A percentile compares a stretch with the other conserved stretches of the same genome.
These are phyloP conservation scores for Cichladusa arquata DNA, from an alignment of 2,113 vertebrate species.

Conservation along the genomic window DNA sequence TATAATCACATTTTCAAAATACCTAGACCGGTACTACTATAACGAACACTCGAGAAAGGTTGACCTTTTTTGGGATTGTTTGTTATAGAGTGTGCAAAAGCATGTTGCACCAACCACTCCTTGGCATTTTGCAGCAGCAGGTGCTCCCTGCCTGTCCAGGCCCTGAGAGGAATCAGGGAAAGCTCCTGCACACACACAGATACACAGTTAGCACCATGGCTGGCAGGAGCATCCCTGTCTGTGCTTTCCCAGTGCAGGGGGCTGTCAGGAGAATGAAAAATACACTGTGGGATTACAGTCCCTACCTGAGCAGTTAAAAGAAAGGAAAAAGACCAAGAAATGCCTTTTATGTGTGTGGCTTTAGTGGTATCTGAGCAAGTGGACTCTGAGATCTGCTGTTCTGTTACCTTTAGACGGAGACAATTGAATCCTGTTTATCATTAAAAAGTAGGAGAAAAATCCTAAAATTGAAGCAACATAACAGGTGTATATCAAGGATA, in stretches of 20 bases:
- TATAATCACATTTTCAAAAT: background rate
- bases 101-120: accelerated
- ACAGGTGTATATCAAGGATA: background rate
- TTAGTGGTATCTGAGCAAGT: background rate
- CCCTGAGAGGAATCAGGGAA: background rate
- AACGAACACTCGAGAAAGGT: background rate
- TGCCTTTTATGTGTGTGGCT: background rate
- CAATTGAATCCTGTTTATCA: background rate
- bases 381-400: background rate
- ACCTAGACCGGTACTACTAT: background rate
- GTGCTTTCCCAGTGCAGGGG: background rate
- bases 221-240: background rate
- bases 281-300: background rate
- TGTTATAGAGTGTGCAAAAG: background rate
- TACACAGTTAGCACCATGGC: background rate
- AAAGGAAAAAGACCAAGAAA: background rate
- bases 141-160: too few species aligned
- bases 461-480: background rate
- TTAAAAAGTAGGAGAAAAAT: background rate
- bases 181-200: background rate
- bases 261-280: background rate
- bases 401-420: background rate
- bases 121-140: background rate
- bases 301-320: background rate
- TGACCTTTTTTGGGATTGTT: background rate